Evolutionary conservation across 1,140 invertebrate species (phyloP), one percentile per base, ranked within the genome.

Genomic region (Archegozetes longisetosus): DNA sequence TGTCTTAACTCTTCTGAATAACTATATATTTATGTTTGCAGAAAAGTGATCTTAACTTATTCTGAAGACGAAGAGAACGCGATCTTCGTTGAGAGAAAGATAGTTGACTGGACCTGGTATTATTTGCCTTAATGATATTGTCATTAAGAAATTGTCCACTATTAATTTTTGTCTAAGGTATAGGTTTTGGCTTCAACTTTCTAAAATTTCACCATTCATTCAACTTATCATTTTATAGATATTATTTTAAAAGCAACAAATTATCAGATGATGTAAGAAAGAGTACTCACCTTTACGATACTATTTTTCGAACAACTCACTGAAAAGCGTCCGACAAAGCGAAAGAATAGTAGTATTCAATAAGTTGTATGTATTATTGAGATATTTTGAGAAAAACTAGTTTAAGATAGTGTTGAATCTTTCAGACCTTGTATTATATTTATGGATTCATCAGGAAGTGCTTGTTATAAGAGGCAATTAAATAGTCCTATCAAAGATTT

Each of bases 61-160:
- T 49, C 50, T 23, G 22, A 25, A 9, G 28, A 59, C 28, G 55
- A 70, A 29, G 70, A 65, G 48, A 72, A 86, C 47, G 85, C 86
- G 13, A 85, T 94, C 61, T n/a, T n/a, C n/a, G n/a, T n/a, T n/a
- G n/a, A n/a, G n/a, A n/a, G n/a, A n/a, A n/a, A n/a, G n/a, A n/a
- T 79, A 85, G 3, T 88, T 95, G 46, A 90, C 88, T 59, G 90
- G 85, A 27, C 86, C 88, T 75, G 93, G 96, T 74, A 86, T 91
- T 64, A 79, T 80, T 66, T 94, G 90, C 70, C 75, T 97, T 51
- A 86, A 83, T 17, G 84, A 86, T 68, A 89, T 92, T 73, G 86
- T 92, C 67, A 96, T 92, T 75, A 77, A 97, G 47, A 98, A 97
- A 74, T 93, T 98, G 77, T 88, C 89, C 61, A 96, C 98, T 51